Evolutionary conservation across 2,888 invertebrate species (phyloP).

Genomic region (Meloe dianella): DNA sequence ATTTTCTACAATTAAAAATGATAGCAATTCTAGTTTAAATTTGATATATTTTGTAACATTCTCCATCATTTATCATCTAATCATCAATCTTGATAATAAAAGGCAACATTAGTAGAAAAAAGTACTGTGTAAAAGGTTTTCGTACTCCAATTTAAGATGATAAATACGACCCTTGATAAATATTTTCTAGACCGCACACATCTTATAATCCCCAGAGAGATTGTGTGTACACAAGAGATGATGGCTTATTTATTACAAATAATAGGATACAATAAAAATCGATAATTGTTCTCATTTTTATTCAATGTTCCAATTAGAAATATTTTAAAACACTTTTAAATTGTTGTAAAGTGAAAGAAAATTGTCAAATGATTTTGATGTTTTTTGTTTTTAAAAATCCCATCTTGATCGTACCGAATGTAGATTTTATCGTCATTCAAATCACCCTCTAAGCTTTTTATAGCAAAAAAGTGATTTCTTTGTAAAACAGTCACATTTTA

Average conservation of each 20-base stretch:
- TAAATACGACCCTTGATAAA: conserved; percentile 34
- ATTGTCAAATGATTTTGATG: neutral
- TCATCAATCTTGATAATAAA: conserved; percentile 40
- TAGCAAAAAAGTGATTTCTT: neutral
- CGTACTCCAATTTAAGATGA: conserved; percentile 38
- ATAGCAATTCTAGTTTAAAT: neutral
- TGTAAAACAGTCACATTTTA: conserved; percentile 4
- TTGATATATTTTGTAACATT: neutral
- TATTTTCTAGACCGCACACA: conserved; percentile 26
- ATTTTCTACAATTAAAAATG: neutral
- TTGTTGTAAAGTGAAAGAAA: conserved; percentile 8
- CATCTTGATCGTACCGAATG: neutral
- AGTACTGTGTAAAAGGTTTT: conserved; percentile 35
- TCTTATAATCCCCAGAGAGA: conserved; percentile 25
- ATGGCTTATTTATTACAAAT: conserved; percentile 26
- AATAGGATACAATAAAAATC: conserved; percentile 8
- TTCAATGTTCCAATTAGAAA: neutral
- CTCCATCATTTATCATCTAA: conserved; percentile 14
- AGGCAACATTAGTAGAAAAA: conserved; percentile 35
- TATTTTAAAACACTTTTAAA: neutral
- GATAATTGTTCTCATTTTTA: neutral
- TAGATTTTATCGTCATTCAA: neutral
- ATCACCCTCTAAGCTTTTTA: neutral
- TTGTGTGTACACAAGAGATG: neutral
- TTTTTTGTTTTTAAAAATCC: neutral